These are phyloP conservation scores for Andrena dorsata DNA, from an alignment of 2,888 invertebrate genomes.

Conservation along the genomic window DNA sequence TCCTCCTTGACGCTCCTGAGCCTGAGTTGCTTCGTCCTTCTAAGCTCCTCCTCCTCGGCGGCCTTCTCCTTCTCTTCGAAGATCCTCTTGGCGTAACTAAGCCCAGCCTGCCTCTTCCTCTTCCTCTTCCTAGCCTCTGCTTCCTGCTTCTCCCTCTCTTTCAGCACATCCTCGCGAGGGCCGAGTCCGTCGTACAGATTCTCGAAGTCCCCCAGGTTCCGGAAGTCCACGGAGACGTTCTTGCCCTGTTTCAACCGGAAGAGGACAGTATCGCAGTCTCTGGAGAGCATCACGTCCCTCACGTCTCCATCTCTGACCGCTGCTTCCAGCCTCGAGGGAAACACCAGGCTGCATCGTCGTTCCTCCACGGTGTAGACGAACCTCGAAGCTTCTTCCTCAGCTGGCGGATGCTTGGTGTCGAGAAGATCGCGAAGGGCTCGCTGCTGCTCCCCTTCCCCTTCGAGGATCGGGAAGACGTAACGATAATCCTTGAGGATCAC, in stretches of 20 bases:
- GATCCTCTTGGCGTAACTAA: constrained; percentile 89
- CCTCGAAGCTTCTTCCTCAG: constrained; percentile 86
- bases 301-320: constrained; percentile 92
- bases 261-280: constrained; percentile 91
- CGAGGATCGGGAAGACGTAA: constrained; percentile 91
- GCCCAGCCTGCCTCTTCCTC: constrained; percentile 88
- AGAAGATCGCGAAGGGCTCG: constrained; percentile 88
- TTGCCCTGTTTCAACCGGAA: constrained; percentile 91
- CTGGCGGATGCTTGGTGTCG: constrained; percentile 86
- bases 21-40: constrained; percentile 82
- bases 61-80: constrained; percentile 92
- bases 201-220: constrained; percentile 87
- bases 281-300: constrained; percentile 91
- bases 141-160: constrained; percentile 87
- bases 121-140: constrained; percentile 87
- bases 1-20: constrained; percentile 80
- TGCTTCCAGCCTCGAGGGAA: constrained; percentile 90
- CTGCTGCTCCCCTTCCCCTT: constrained; percentile 89
- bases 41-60: constrained; percentile 88
- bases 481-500: constrained; percentile 89
- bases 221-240: constrained; percentile 91
- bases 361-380: constrained; percentile 92
- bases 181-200: constrained; percentile 91
- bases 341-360: constrained; percentile 90
- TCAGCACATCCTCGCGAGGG: constrained; percentile 88